phyloP scores from a whole-genome alignment of 2,888 invertebrate genomes.

The Phortica magna region DNA sequence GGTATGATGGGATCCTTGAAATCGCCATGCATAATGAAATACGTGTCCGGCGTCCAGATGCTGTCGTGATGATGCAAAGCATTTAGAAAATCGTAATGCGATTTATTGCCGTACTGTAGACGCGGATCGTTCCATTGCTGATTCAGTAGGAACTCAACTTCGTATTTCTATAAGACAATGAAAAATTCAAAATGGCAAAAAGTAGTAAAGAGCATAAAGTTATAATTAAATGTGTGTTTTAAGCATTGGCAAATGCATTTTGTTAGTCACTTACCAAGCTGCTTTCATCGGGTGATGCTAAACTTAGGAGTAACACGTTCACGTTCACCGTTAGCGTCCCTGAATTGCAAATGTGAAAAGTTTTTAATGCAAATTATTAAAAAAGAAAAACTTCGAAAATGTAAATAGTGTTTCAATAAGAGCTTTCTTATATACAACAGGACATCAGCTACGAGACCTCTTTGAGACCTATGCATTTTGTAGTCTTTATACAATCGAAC shows the following conservation, averaged over 20 bases:
- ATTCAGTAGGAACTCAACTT: conserved; percentile 95
- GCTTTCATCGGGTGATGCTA: conserved; percentile 97
- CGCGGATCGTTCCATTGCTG: conserved; percentile 96
- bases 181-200: conserved; percentile 7
- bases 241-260: conserved; percentile 9
- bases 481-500: too few relatives aligned
- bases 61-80: conserved; percentile 95
- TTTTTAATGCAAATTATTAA: background rate
- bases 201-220: background rate
- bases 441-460: too few relatives aligned
- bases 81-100: conserved; percentile 92
- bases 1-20: conserved; percentile 96
- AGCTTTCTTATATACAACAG: too few relatives aligned
- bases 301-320: conserved; percentile 94
- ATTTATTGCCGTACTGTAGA: conserved; percentile 91
- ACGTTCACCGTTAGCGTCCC: conserved; percentile 95
- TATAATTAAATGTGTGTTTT: conserved; percentile 2
- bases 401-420: background rate
- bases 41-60: conserved; percentile 96
- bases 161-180: conserved; percentile 87
- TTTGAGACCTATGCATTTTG: too few relatives aligned
- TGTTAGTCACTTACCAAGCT: conserved; percentile 88
- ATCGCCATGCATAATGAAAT: conserved; percentile 98
- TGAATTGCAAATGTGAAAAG: conserved; percentile 78
- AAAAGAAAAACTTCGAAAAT: too few relatives aligned